These are phyloP conservation scores for Drosophila sucinea DNA, from an alignment of 1,140 invertebrate species.

Conservation along the genomic window DNA sequence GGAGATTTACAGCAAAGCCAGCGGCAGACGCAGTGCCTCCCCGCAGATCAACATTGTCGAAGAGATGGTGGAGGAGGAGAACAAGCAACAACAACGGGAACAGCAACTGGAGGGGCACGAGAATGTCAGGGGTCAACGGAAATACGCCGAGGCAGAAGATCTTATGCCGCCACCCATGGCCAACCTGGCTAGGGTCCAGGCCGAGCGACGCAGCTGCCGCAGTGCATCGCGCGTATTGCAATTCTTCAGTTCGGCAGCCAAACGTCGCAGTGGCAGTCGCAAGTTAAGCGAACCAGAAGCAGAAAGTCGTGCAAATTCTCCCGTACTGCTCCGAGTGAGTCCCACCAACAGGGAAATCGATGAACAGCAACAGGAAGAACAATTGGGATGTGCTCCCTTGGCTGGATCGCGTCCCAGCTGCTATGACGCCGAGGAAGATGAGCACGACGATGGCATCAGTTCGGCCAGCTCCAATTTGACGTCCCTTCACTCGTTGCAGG, in stretches of 20 bases:
- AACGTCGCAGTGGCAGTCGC: constrained; percentile 55
- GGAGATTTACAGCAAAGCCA: constrained; percentile 63
- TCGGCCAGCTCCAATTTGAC: constrained; percentile 72
- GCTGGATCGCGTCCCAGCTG: constrained; percentile 11
- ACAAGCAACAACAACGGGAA: neutral
- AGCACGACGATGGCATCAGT: constrained; percentile 69
- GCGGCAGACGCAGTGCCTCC: constrained; percentile 72
- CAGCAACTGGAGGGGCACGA: neutral
- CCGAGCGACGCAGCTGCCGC: constrained; percentile 70
- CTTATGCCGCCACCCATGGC: constrained; percentile 66
- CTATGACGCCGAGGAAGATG: constrained; percentile 62
- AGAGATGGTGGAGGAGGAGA: constrained; percentile 28
- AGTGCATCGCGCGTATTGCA: constrained; percentile 72
- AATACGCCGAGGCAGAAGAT: constrained; percentile 66
- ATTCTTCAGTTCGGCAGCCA: constrained; percentile 72
- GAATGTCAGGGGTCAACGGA: constrained; percentile 25
- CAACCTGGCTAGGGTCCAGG: constrained; percentile 57
- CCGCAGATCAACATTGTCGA: constrained; percentile 45
- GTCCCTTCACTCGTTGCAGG: constrained; percentile 37
- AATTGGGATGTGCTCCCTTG: constrained; percentile 61
- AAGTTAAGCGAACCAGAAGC: constrained; percentile 58
- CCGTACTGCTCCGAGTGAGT: constrained; percentile 59
- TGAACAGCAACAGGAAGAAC: constrained; percentile 27
- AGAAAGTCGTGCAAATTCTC: constrained; percentile 46
- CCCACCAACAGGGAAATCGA: constrained; percentile 16